Percentiles rank a stretch among this genome's conserved stretches.
Evolutionary conservation across 2,797 vertebrate species (phyloP).

Genomic region (Urophycis tenuis): DNA sequence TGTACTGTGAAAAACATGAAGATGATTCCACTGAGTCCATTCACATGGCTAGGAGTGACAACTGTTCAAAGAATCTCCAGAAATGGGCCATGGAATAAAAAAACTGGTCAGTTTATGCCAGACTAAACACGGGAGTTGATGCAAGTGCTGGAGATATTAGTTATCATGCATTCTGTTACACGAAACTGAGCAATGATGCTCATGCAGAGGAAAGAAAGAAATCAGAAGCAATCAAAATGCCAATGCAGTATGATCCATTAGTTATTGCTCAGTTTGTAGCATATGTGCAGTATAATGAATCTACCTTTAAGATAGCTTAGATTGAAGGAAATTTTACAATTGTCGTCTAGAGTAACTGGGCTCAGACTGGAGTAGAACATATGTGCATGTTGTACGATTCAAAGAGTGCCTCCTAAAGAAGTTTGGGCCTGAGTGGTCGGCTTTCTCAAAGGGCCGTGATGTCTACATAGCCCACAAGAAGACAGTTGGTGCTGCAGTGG

Average conservation of each 20-base stretch:
- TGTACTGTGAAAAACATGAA: conserved; percentile 3
- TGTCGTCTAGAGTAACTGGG: not conserved
- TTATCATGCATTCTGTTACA: conserved; percentile 1
- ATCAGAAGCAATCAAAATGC: not conserved
- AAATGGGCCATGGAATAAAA: too few species aligned
- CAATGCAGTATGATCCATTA: conserved; percentile 1
- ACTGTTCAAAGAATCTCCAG: too few species aligned
- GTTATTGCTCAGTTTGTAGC: conserved; percentile 10
- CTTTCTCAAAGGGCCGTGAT: not conserved
- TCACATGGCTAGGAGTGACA: not conserved
- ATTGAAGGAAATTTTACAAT: not conserved
- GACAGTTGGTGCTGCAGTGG: conserved; percentile 5
- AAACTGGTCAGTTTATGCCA: not conserved
- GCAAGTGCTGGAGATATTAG: conserved; percentile 2
- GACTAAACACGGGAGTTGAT: not conserved
- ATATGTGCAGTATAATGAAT: not conserved
- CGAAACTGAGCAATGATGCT: not conserved
- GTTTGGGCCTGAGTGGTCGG: conserved; percentile 5
- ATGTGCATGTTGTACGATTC: not conserved
- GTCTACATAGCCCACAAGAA: conserved; percentile 1
- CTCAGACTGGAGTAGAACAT: not conserved
- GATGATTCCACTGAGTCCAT: not conserved
- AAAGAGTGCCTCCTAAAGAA: conserved; percentile 3
- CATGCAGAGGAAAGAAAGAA: not conserved
- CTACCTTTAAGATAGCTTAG: not conserved